Conservation (phyloP, 2,888 invertebrate genomes). For the Trichopria drosophilae region DNA sequence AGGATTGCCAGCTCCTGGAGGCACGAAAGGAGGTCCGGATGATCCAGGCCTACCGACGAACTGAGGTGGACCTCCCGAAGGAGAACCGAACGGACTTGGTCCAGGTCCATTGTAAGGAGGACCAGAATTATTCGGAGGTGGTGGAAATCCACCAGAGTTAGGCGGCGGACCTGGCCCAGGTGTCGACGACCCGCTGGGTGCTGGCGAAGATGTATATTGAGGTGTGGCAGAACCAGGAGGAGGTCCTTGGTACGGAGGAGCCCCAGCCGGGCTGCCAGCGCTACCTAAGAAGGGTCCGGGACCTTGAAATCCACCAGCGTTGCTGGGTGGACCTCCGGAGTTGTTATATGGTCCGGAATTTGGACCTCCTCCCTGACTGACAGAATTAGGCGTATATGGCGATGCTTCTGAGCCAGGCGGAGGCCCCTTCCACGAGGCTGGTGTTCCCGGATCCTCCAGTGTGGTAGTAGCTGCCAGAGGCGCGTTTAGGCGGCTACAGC, state of each 20-base stretch:
- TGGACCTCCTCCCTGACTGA: conserved; percentile 62
- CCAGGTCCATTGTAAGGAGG: conserved; percentile 73
- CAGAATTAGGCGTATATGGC: conserved; percentile 67
- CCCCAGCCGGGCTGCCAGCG: conserved; percentile 75
- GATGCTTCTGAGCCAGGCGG: conserved; percentile 69
- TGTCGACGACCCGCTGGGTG: conserved; percentile 79
- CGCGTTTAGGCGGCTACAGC: conserved; percentile 75
- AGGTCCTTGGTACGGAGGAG: conserved; percentile 71
- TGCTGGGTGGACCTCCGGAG: conserved; percentile 57
- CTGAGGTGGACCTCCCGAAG: conserved; percentile 67
- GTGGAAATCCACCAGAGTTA: conserved; percentile 58
- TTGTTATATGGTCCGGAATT: conserved; percentile 60
- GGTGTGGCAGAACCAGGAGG: conserved; percentile 77
- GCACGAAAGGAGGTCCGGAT: conserved; percentile 73
- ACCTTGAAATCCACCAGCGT: conserved; percentile 65
- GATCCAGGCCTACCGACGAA: conserved; percentile 69
- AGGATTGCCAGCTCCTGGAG: conserved; percentile 69
- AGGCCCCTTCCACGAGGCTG: conserved; percentile 79
- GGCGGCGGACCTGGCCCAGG: conserved; percentile 74
- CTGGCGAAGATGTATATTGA: conserved; percentile 85
- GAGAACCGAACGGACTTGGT: conserved; percentile 71
- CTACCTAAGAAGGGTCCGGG: conserved; percentile 67
- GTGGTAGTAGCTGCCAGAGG: conserved; percentile 64
- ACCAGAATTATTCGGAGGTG: conserved; percentile 57
- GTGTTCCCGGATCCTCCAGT: conserved; percentile 70